These are phyloP conservation scores for Morone chrysops DNA, from an alignment of 2,113 vertebrate genomes.

Conservation along the genomic window DNA sequence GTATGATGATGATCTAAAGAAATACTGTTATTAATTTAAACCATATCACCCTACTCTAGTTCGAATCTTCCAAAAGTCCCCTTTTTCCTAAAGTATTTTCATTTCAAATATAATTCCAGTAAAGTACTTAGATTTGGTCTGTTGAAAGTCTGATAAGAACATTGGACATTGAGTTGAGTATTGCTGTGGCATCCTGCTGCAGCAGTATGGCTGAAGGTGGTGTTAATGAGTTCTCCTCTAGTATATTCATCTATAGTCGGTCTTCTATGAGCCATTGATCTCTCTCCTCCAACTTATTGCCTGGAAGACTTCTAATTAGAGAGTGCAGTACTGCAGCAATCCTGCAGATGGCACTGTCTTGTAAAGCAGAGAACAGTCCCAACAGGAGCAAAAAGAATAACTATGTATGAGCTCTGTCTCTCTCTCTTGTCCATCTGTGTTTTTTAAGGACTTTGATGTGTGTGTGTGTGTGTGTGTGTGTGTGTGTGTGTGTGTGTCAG, in stretches of 20 bases:
- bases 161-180: background rate
- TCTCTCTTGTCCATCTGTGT: slow-evolving; percentile 21
- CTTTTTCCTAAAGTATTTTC: background rate
- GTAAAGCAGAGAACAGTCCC: background rate
- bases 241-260: slow-evolving; percentile 21
- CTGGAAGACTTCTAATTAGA: slow-evolving; percentile 39
- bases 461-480: background rate
- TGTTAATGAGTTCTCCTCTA: slow-evolving; percentile 32
- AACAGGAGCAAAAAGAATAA: background rate
- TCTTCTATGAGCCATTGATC: slow-evolving; percentile 47
- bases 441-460: slow-evolving; percentile 35
- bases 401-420: slow-evolving; percentile 7
- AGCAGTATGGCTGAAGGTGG: slow-evolving; percentile 14
- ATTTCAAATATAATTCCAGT: background rate
- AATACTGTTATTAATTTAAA: background rate
- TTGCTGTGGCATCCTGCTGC: background rate
- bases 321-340: background rate
- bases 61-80: background rate
- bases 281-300: slow-evolving; percentile 24
- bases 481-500: slow-evolving; percentile 77
- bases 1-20: background rate
- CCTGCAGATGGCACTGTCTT: slow-evolving; percentile 59
- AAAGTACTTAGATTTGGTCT: background rate
- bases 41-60: background rate
- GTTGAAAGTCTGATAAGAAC: background rate